Conservation (phyloP, 2,888 invertebrate genomes). For the Eremobia ochroleuca region DNA sequence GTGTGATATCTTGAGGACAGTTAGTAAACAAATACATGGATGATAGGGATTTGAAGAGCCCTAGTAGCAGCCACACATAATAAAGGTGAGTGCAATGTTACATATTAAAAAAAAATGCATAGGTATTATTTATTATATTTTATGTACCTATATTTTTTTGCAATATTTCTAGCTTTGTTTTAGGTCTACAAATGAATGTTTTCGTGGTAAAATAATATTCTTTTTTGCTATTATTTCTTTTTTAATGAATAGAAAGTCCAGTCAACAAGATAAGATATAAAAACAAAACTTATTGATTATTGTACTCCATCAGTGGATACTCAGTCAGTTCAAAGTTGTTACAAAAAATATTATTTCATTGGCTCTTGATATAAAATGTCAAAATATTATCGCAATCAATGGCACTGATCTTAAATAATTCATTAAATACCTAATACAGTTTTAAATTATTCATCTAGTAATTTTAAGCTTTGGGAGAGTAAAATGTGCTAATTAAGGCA, state of each 20-base stretch:
- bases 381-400: neutral
- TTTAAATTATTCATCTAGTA: too few relatives aligned
- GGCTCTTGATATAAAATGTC: neutral
- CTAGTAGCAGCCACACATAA: conserved; percentile 14
- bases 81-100: conserved; percentile 51
- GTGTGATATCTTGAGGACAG: conserved; percentile 64
- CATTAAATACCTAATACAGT: neutral
- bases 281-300: neutral
- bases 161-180: neutral
- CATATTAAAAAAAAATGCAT: neutral
- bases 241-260: neutral
- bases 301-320: neutral
- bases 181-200: neutral
- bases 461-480: too few relatives aligned
- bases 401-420: neutral
- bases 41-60: conserved; percentile 60
- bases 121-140: neutral
- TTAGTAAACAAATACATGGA: conserved; percentile 72
- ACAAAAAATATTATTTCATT: neutral
- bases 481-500: too few relatives aligned
- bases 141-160: neutral
- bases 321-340: neutral
- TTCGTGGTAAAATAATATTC: neutral
- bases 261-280: neutral
- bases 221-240: neutral